Base-by-base conservation (phyloP, 1,140 invertebrate species). In the Rhagoletis pomonella region DNA sequence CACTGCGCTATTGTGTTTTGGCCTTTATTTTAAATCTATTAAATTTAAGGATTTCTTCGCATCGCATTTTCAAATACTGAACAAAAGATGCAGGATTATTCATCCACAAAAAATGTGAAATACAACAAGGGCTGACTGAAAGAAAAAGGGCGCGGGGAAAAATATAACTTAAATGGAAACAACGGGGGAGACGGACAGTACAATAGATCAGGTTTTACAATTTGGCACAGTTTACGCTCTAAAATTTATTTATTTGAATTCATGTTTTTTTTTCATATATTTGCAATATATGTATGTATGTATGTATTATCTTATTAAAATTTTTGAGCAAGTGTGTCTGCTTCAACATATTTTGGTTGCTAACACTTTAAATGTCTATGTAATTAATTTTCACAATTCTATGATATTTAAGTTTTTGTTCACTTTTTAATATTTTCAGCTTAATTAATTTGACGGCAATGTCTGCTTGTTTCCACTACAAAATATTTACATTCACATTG, bases 231-330 rank as follows among this genome's bases (percentile, higher is more conserved):
- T 88, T 69, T 88, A 81, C 73, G 73, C 47, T 81, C 73, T 87
- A 85, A 50, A 81, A 47, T 67, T 73, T 69, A 69, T 73, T 87
- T 87, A 81, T 77, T 59, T 88, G 88, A 90, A 90, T 90, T 90
- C 44, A 85, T 90, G 91, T 91, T 91, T 91, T 90, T 91, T 91
- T 91, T 90, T 89, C 88, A 90, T 90, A 87, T 77, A 65, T 59
- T 87, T 50, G 87, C 62, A 87, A 69, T 89, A 29, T 29, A 86
- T 89, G 77, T 88, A 88, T 87, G 60, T 29, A 86, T 89, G 77
- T 88, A 88, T 87, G 60, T 77, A 65, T 67, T 90, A 89, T 90
- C 89, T 85, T 90, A 91, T 89, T 89, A 90, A 91, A 90, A 81
- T 81, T 42, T 29, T 81, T 73, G 69, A 73, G 42, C 44, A 73